Evolutionary conservation across 2,113 vertebrate genomes (phyloP), one percentile per base, ranked within the genome.

Genomic region (Neolamprologus modestus): DNA sequence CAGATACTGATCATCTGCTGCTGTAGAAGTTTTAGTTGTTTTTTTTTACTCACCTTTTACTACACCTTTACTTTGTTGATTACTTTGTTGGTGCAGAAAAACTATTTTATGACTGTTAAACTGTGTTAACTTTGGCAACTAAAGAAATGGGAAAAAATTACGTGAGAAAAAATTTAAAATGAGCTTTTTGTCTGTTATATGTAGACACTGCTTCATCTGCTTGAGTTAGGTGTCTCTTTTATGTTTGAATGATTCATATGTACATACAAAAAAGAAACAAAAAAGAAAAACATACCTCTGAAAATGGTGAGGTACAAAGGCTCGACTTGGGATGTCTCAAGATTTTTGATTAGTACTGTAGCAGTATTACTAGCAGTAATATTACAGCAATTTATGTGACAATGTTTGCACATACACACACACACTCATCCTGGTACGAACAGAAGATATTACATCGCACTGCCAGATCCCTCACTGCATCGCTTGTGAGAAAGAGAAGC

Each of bases 401-500:
- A 68, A 9, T 37, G 42, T 66, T 78, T 71, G 14, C 42, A 78
- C 42, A 31, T 1, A 28, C 26, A 47, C 10, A 47, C 26, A 17
- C 54, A 55, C 63, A 85, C 31, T 31, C 47, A 24, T 78, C 26
- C 16, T 83, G 12, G 24, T 33, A 50, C 31, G 5, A 78, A 81
- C 17, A 73, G 50, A 83, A 84, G 84, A 92, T 89, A 91, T 76
- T 87, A 83, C 35, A 83, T 24, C 5, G 11, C 52, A 71, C 82
- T 85, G 52, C 61, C 84, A 88, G 53, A 86, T 87, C 61, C 83
- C 81, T 90, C 78, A 81, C 47, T 92, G 89, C 82, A 80, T 87
- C 54, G 86, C 86, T 86, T 82, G 37, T 78, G 90, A 87, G 88
- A 83, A 50, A 76, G 21, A 87, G 71, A 84, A 47, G 19, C 83